Base-by-base conservation (phyloP, 2,797 vertebrate genomes). In the Tenualosa ilisha region DNA sequence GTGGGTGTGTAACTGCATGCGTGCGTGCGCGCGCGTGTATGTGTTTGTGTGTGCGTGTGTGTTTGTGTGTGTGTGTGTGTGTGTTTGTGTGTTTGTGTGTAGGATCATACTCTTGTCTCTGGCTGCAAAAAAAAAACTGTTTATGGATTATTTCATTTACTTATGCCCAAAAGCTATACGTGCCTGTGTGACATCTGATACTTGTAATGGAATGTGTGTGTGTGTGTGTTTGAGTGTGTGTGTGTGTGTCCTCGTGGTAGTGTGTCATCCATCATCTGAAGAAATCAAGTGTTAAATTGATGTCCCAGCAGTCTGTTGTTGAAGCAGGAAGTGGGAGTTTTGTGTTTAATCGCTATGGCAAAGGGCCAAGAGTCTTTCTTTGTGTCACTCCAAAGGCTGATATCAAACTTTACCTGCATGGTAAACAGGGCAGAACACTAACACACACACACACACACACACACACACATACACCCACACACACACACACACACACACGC, bases 101-200 rank as follows among this genome's bases (percentile, higher is more conserved):
- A 17, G 40, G 65, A 72, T 40, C 65, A 72, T 72, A 72, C 31
- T 72, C 31, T 40, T 40, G 54, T 56, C 54, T 56, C 54, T 22
- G 12, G 40, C 13, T 72, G 65, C 31, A 31, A 31, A 31, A 72
- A 31, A 31, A 72, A 3, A 17, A 37, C 65, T 72, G 40, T 72
- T 72, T 72, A 72, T 72, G 65, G 65, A 40, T 72, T 72, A 40
- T 40, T 72, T 72, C 31, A 72, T 72, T 72, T 72, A 72, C 40
- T 72, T 72, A 3, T 31, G 65, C 65, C 65, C 31, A 72, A 72
- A 72, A 72, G 65, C 65, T 5, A 9, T 40, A 72, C 31, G 1
- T 15, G 31, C 65, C 31, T 72, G 2, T 40, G 31, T 72, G 65
- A 72, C 65, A 72, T 72, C 65, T 17, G 65, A 72, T 40, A 72